Evolutionary conservation across 2,797 vertebrate species (phyloP).

Genomic region (Anguilla anguilla): DNA sequence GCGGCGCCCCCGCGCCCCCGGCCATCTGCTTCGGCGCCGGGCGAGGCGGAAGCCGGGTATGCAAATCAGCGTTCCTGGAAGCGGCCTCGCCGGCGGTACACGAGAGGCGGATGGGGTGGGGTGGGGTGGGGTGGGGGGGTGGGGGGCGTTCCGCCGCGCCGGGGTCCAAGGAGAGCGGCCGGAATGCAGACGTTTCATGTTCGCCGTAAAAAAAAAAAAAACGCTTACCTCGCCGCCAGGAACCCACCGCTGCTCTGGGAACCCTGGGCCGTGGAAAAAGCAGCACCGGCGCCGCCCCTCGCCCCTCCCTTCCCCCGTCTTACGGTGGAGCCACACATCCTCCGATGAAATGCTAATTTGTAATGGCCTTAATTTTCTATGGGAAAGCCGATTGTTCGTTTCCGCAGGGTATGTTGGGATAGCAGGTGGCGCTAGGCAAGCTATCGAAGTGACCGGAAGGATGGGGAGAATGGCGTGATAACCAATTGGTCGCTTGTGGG

Average conservation of each 20-base stretch:
- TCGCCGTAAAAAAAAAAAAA: too few relatives aligned
- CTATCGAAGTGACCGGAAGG: too few relatives aligned
- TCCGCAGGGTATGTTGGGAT: too few relatives aligned
- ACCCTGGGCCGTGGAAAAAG: constrained; percentile 20
- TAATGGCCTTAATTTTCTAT: constrained; percentile 28
- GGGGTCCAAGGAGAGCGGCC: neutral
- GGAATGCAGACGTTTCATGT: constrained; percentile 13
- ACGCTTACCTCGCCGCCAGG: neutral
- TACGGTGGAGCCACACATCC: neutral
- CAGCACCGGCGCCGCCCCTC: neutral
- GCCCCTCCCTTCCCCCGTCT: neutral
- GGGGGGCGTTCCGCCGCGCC: neutral
- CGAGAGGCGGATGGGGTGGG: neutral
- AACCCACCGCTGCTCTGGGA: neutral
- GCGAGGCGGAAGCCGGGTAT: constrained; percentile 18
- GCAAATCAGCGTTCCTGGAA: constrained; percentile 33
- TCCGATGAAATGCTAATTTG: constrained; percentile 59
- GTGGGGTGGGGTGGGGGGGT: neutral
- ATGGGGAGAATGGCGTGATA: too few relatives aligned
- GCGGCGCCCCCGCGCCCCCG: neutral
- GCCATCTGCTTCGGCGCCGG: neutral
- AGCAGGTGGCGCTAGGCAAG: too few relatives aligned
- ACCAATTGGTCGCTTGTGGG: too few relatives aligned
- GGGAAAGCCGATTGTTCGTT: too few relatives aligned
- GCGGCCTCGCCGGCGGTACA: constrained; percentile 25